A percentile compares a stretch with the other conserved stretches of the same genome.
Conservation (phyloP, 2,888 invertebrate species). For the Tiliacea aurago region DNA sequence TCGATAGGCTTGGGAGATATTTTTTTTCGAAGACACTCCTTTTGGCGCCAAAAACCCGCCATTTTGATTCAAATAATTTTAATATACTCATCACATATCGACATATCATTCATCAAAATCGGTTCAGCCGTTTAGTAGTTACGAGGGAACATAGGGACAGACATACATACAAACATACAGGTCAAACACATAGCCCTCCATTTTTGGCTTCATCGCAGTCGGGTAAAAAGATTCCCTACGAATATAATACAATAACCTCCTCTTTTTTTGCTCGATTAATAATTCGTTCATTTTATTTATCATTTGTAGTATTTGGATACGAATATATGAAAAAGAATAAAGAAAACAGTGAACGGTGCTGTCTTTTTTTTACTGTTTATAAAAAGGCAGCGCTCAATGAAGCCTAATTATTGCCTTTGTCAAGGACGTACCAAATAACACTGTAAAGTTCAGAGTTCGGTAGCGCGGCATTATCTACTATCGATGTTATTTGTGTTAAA, state of each 20-base stretch:
- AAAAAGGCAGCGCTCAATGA: neutral
- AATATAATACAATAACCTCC: neutral
- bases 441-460: conserved; percentile 38
- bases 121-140: no score
- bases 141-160: no score
- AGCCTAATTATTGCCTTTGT: neutral
- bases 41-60: no score
- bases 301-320: neutral
- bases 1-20: no score
- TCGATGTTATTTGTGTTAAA: neutral
- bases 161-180: no score
- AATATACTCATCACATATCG: no score
- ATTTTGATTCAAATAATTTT: no score
- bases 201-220: no score
- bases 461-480: neutral
- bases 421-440: neutral
- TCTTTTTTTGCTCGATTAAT: neutral
- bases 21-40: no score
- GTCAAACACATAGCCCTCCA: no score
- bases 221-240: neutral
- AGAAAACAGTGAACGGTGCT: neutral
- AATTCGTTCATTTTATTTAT: neutral
- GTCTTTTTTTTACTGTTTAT: neutral
- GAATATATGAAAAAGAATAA: neutral
- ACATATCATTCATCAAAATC: no score